Conservation (phyloP, 2,113 vertebrate genomes). For the Strigops habroptila region DNA sequence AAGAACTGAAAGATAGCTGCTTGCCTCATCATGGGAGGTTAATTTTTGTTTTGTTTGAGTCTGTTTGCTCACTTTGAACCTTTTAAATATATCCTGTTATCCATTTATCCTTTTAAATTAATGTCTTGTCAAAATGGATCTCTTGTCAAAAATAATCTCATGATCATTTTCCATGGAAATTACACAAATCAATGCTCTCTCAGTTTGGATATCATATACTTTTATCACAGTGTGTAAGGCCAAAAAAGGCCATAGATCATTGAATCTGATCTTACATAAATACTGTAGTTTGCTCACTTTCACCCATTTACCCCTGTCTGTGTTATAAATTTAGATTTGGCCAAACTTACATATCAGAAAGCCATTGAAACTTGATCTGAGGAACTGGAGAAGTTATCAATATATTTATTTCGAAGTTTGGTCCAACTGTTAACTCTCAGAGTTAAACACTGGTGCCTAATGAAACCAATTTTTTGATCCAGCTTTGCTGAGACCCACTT, state of each 20-base stretch:
- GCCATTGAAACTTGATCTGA: background rate
- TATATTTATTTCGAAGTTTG: background rate
- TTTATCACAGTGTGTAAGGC: background rate
- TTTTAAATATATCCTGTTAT: background rate
- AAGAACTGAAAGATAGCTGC: background rate
- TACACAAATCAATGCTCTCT: background rate
- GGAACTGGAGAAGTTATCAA: background rate
- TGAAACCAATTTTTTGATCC: background rate
- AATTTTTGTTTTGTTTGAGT: background rate
- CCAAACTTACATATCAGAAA: background rate
- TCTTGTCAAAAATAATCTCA: background rate
- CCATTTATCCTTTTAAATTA: background rate
- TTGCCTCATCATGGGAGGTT: background rate
- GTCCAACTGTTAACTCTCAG: background rate
- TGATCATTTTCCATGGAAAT: background rate
- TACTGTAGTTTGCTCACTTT: background rate
- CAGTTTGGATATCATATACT: background rate
- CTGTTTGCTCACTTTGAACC: background rate
- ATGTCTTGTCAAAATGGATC: background rate
- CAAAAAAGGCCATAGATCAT: background rate
- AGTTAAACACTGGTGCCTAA: background rate
- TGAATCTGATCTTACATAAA: background rate
- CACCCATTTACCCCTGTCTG: background rate
- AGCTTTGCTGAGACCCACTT: background rate
- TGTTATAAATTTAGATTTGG: background rate